A percentile compares a stretch with the other conserved stretches of the same genome.
These are phyloP conservation scores for Pseudomugil gertrudae DNA, from an alignment of 2,797 vertebrate species.

Conservation along the genomic window DNA sequence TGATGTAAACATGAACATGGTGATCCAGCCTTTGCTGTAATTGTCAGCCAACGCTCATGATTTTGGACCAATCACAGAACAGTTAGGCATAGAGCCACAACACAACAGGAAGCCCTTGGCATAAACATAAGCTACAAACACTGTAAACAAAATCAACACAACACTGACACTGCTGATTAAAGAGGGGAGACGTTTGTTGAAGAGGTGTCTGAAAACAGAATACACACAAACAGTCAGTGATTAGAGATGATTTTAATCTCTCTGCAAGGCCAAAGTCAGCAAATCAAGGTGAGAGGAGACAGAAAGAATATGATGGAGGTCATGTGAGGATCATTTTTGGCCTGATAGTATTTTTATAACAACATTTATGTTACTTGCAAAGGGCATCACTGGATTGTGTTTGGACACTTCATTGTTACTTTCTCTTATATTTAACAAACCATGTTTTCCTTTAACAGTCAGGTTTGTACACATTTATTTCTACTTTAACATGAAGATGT, in stretches of 20 bases:
- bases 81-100: conserved; percentile 37
- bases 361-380: conserved; percentile 20
- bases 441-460: not conserved
- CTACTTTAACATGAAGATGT: not conserved
- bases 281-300: conserved; percentile 50
- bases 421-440: conserved; percentile 31
- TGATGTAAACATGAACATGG: conserved; percentile 63
- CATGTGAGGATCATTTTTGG: conserved; percentile 16
- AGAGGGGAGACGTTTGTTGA: conserved; percentile 49
- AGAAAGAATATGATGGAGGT: conserved; percentile 8
- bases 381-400: conserved; percentile 23
- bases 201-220: conserved; percentile 68
- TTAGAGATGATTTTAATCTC: conserved; percentile 53
- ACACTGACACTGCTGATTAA: conserved; percentile 70
- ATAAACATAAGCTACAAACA: conserved; percentile 72
- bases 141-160: conserved; percentile 63
- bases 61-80: conserved; percentile 58
- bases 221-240: conserved; percentile 61
- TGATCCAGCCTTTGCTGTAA: conserved; percentile 37
- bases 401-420: conserved; percentile 28
- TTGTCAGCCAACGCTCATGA: conserved; percentile 36
- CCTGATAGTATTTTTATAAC: conserved; percentile 11
- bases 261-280: conserved; percentile 50
- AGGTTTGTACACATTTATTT: conserved; percentile 1
- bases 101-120: conserved; percentile 70